Percentiles rank a stretch among this genome's conserved stretches.
Evolutionary conservation across 2,888 invertebrate genomes (phyloP).

Genomic region (Mellilla xanthometata): DNA sequence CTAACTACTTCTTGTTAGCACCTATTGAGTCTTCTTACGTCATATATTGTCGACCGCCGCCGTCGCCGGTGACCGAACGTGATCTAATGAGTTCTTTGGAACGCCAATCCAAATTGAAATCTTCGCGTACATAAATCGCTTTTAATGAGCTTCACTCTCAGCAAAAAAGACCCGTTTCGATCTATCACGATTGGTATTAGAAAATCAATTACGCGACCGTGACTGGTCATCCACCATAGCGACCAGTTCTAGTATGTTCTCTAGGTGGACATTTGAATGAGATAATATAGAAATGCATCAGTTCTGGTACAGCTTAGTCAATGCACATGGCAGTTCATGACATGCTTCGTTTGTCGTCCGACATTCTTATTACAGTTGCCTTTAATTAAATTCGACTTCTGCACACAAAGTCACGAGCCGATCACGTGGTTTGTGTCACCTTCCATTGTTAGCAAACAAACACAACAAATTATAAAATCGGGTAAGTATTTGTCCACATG

Average conservation of each 20-base stretch:
- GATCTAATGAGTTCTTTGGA: slow-evolving; percentile 62
- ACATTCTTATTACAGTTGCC: too few relatives aligned
- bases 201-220: slow-evolving; percentile 53
- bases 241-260: slow-evolving; percentile 30
- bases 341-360: slow-evolving; percentile 45
- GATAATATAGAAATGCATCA: slow-evolving; percentile 5
- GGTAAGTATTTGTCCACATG: slow-evolving; percentile 61
- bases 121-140: slow-evolving; percentile 49
- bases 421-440: slow-evolving; percentile 50
- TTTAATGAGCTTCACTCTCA: slow-evolving; percentile 54
- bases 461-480: slow-evolving; percentile 64
- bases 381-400: too few relatives aligned
- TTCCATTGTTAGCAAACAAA: slow-evolving; percentile 53
- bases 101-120: slow-evolving; percentile 54
- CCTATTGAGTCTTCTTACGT: slow-evolving; percentile 63
- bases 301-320: slow-evolving; percentile 28
- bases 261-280: slow-evolving; percentile 16
- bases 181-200: slow-evolving; percentile 55
- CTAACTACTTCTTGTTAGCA: slow-evolving; percentile 67
- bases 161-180: slow-evolving; percentile 49
- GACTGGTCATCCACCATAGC: slow-evolving; percentile 34
- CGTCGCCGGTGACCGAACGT: slow-evolving; percentile 39
- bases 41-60: slow-evolving; percentile 49
- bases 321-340: slow-evolving; percentile 35
- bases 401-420: slow-evolving; percentile 39